These are phyloP conservation scores for Xerus inauris DNA, from an alignment of 2,113 vertebrate species.

Conservation along the genomic window DNA sequence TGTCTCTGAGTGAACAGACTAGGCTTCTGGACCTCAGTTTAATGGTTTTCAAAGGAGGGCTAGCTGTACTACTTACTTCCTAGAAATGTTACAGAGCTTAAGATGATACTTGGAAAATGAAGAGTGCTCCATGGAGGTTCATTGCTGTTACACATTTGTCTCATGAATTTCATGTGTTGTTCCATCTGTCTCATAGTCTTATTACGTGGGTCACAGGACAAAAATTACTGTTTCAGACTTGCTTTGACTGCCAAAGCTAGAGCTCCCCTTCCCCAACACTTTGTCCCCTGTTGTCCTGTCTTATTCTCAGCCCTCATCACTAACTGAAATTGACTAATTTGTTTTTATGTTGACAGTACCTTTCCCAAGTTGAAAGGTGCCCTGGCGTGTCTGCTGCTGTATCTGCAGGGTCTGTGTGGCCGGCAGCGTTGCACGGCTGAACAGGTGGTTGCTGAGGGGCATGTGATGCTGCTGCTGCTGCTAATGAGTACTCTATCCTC, in stretches of 20 bases:
- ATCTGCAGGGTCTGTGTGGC: neutral
- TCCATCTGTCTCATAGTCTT: neutral
- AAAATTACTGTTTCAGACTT: neutral
- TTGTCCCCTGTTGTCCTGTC: rapidly evolving
- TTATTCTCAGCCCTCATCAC: neutral
- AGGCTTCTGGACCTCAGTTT: neutral
- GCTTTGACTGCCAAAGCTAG: neutral
- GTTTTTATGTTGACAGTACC: neutral
- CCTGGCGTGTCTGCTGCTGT: too few relatives aligned
- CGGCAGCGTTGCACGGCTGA: rapidly evolving
- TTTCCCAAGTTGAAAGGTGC: neutral
- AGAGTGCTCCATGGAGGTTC: rapidly evolving
- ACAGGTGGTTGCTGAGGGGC: rapidly evolving
- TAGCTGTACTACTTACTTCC: neutral
- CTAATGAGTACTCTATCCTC: neutral
- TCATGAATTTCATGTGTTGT: rapidly evolving
- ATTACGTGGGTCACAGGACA: neutral
- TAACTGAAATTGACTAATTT: neutral
- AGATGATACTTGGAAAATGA: neutral
- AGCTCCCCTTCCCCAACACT: neutral
- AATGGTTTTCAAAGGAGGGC: neutral
- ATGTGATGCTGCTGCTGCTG: too few relatives aligned
- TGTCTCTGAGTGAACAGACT: too few relatives aligned
- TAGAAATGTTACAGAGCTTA: neutral
- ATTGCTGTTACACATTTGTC: neutral